Evolutionary conservation across 1,140 invertebrate genomes (phyloP), one percentile per base, ranked within the genome.

Genomic region (Drosophila sturtevanti): DNA sequence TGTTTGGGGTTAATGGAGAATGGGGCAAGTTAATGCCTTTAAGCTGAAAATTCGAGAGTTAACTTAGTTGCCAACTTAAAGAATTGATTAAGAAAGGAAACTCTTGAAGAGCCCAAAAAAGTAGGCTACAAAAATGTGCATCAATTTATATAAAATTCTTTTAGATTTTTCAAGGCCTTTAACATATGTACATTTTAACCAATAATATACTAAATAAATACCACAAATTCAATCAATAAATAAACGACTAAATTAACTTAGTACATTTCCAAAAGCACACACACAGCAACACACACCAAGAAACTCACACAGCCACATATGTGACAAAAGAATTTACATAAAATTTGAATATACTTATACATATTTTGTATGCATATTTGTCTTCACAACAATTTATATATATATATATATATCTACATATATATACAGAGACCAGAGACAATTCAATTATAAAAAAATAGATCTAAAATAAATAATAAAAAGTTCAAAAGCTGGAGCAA

Each of bases 171-270:
- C 10, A 21, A 21, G 16, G 0, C 7, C 11, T 21, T 21, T 16
- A 48, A 48, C 41, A 48, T 18, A n/a, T n/a, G n/a, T n/a, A 48
- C 41, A 16, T 21, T 21, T 18, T 11, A 68, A 56, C 51, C 68
- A 87, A 86, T 87, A 67, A 70, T 56, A 81, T 67, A 69, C 52
- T 65, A 61, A 54, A 55, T 63, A 69, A 62, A 79, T 72, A 38
- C 51, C 68, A 62, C 65, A 78, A 78, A 76, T 68, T 79, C 81
- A 65, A 65, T 78, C 44, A 68, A 62, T 71, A 86, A 78, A 78
- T 74, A 78, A 67, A 44, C 16, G 44, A 56, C 35, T 64, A 72
- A 77, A 72, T 79, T 73, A 82, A 70, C 76, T 71, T 76, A 41
- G 66, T 59, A 69, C 54, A 77, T 77, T 54, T 41, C 54, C 58